phyloP scores from a whole-genome alignment of 2,888 invertebrate species.

The Ectemnius continuus region DNA sequence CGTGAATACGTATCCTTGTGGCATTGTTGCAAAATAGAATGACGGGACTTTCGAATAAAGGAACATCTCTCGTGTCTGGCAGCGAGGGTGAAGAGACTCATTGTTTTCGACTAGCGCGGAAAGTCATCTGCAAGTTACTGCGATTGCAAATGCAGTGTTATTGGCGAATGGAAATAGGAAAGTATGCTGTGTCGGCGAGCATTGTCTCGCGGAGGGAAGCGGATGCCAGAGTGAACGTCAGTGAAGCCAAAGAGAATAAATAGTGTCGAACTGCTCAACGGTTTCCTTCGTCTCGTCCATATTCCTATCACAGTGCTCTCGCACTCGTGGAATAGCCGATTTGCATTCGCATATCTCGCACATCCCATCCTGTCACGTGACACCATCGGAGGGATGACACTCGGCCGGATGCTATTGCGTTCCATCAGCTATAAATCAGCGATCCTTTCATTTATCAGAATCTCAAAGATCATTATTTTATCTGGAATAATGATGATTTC shows the following conservation, averaged over 20 bases:
- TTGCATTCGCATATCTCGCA: constrained; percentile 10
- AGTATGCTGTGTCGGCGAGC: not conserved
- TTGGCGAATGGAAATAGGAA: not conserved
- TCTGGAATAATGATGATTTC: too few relatives aligned
- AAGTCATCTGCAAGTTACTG: not conserved
- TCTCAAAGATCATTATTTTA: too few relatives aligned
- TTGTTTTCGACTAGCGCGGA: too few relatives aligned
- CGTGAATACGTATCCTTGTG: too few relatives aligned
- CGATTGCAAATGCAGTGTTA: not conserved
- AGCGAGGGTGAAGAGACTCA: too few relatives aligned
- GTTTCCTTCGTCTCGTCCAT: not conserved
- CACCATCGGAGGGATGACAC: too few relatives aligned
- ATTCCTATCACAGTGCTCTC: not conserved
- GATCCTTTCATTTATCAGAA: too few relatives aligned
- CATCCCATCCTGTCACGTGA: constrained; percentile 23
- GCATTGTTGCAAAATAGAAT: too few relatives aligned
- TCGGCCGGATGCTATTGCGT: too few relatives aligned
- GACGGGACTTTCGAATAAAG: too few relatives aligned
- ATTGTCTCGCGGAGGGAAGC: not conserved
- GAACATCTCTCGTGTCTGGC: too few relatives aligned
- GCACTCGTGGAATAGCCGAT: constrained; percentile 8
- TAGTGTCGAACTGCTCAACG: not conserved
- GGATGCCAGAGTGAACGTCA: not conserved
- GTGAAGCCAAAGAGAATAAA: not conserved
- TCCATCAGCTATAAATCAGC: too few relatives aligned